Conservation (phyloP, 1,140 invertebrate species). For the Theocolax elegans region DNA sequence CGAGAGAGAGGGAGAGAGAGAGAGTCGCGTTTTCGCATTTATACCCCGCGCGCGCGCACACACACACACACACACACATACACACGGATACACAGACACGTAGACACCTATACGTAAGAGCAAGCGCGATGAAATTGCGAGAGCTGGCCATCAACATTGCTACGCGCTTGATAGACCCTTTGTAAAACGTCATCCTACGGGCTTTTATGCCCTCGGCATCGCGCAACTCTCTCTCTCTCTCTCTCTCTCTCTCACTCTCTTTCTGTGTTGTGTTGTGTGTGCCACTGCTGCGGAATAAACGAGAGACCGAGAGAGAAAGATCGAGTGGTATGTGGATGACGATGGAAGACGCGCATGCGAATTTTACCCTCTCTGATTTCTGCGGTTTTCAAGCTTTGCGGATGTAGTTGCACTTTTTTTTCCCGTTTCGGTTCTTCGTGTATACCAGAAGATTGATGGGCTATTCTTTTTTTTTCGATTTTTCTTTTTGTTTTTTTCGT, state of each 20-base stretch:
- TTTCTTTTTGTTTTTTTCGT: too few relatives aligned
- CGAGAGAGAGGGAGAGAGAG: not conserved
- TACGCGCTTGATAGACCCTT: slow-evolving; percentile 64
- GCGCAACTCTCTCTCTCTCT: not conserved
- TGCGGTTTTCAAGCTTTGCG: not conserved
- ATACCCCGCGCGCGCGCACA: not conserved
- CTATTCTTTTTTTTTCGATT: slow-evolving; percentile 5
- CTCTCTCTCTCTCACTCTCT: too few relatives aligned
- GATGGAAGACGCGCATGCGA: too few relatives aligned
- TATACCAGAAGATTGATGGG: not conserved
- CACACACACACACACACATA: not conserved
- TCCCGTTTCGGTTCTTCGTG: not conserved
- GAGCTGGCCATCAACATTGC: slow-evolving; percentile 64
- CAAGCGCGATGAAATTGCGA: slow-evolving; percentile 60
- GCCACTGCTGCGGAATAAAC: slow-evolving; percentile 19
- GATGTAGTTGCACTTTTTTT: not conserved
- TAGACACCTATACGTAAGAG: not conserved
- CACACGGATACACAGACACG: too few relatives aligned
- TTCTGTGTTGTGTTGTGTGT: not conserved
- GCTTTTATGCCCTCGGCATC: slow-evolving; percentile 57
- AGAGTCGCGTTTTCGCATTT: slow-evolving; percentile 27
- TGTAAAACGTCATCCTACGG: slow-evolving; percentile 62
- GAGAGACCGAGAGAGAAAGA: not conserved
- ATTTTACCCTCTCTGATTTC: too few relatives aligned
- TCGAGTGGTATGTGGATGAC: too few relatives aligned